These are phyloP conservation scores for Heliconius erato DNA, from an alignment of 2,888 invertebrate species.

Conservation along the genomic window DNA sequence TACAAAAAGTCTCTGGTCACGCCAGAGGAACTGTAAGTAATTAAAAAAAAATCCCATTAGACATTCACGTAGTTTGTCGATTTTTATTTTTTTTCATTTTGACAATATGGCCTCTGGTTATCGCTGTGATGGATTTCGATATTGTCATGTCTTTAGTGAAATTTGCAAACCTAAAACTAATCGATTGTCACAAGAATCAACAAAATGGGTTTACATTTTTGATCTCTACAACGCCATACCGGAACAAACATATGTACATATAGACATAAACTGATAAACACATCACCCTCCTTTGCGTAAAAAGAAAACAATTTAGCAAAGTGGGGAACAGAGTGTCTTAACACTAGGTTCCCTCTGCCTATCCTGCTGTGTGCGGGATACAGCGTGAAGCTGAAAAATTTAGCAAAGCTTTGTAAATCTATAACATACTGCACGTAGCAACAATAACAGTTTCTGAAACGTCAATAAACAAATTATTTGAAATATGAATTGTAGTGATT, in stretches of 20 bases:
- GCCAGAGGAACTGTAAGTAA: no score
- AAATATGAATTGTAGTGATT: slow-evolving; percentile 31
- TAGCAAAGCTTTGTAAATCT: not conserved
- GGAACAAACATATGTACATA: not conserved
- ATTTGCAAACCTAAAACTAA: not conserved
- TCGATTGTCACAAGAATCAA: not conserved
- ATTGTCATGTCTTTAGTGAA: not conserved
- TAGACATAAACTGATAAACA: not conserved
- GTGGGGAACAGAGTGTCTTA: no score
- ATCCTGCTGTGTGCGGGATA: no score
- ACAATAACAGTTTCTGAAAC: slow-evolving; percentile 6
- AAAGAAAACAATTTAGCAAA: not conserved
- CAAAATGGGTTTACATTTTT: no score
- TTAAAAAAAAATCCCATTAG: no score
- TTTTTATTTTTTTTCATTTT: not conserved
- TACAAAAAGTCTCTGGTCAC: no score
- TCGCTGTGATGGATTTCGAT: not conserved
- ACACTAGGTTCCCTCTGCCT: no score
- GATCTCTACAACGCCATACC: not conserved
- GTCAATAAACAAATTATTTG: slow-evolving; percentile 15
- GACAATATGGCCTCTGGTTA: not conserved
- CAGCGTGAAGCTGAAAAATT: no score
- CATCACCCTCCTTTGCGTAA: not conserved
- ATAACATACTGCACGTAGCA: slow-evolving; percentile 6
- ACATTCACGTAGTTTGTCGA: no score